A percentile compares a stretch with the other conserved stretches of the same genome.
Conservation (phyloP, 2,113 vertebrate species). For the Laterallus jamaicensis region DNA sequence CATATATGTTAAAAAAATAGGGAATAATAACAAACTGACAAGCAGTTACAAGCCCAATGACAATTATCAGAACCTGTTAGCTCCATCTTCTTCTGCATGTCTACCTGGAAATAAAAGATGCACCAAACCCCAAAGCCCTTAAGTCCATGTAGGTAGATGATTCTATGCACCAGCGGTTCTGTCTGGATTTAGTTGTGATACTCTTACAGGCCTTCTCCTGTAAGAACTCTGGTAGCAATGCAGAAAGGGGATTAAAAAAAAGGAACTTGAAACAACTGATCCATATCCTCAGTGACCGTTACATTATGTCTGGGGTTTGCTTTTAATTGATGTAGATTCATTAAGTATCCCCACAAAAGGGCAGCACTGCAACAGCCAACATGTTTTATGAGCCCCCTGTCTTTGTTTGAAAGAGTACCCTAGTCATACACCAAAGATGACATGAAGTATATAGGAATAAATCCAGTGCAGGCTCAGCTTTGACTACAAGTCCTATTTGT, state of each 20-base stretch:
- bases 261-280: not conserved
- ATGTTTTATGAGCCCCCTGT: not conserved
- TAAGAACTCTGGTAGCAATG: not conserved
- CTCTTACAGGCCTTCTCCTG: not conserved
- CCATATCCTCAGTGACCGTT: not conserved
- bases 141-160: not conserved
- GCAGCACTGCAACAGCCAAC: not conserved
- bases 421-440: not conserved
- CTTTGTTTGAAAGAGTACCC: not conserved
- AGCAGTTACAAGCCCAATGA: not conserved
- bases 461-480: not conserved
- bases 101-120: not conserved
- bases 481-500: not conserved
- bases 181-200: not conserved
- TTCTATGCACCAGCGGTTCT: not conserved
- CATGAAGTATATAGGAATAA: not conserved
- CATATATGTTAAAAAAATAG: not conserved
- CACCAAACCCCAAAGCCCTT: not conserved
- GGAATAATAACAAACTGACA: not conserved
- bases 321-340: not conserved
- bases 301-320: not conserved
- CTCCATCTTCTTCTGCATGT: not conserved
- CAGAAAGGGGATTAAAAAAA: not conserved
- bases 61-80: not conserved
- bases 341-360: not conserved